Evolutionary conservation across 2,797 vertebrate species (phyloP), one percentile per base, ranked within the genome.

Genomic region (Oreochromis grahami): DNA sequence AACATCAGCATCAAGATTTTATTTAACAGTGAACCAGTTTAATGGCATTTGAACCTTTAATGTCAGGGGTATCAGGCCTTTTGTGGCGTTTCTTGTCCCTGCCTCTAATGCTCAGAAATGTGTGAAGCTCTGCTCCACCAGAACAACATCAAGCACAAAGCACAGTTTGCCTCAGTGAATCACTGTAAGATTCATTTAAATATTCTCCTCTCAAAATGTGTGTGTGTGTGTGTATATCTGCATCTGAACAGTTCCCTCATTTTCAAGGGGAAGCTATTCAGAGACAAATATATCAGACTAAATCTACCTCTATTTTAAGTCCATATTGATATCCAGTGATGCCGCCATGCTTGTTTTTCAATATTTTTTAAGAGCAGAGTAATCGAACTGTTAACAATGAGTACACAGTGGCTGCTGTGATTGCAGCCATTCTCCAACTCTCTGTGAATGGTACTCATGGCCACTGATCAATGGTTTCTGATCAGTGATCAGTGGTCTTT

Each of bases 1-100:
- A 26, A 70, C 65, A 70, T 26, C 65, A 26, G 12, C 21, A 43
- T 68, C 36, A 68, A 41, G 63, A 24, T 70, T 70, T 45, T 70
- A 45, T 70, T 43, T 70, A 70, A 45, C 21, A 70, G 34, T 45
- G 38, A 26, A 45, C 38, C 38, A 17, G 8, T 45, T 43, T 45
- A 26, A 45, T 70, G 7, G 24, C 14, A 17, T 45, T 26, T 70
- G 38, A 15, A 4, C 38, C 11, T 70, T 70, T 43, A 43, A 24
- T 24, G 8, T 15, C 8, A 68, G 63, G 21, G 38, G 21, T 68
- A 26, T 70, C 17, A 17, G 65, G 65, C 14, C 21, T 45, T 70
- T 70, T 26, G 21, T 26, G 38, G 2, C 6, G 0, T 45, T 26
- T 45, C 65, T 41, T 21, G 36, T 65, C 60, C n/a, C 60, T 41